These are phyloP conservation scores for Pristionchus arcanus DNA, from an alignment of 2,888 invertebrate species.

Conservation along the genomic window DNA sequence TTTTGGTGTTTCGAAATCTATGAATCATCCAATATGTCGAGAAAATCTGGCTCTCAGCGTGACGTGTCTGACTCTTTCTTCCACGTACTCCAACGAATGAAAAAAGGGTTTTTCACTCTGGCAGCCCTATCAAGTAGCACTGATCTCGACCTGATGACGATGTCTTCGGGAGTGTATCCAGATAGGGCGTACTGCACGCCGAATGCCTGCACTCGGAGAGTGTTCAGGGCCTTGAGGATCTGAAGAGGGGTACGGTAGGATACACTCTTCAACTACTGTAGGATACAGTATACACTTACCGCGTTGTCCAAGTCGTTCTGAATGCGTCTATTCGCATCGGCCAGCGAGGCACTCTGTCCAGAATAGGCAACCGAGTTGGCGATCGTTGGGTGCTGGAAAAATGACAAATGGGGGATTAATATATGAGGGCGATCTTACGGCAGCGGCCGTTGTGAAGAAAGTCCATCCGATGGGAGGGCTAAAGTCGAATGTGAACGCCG, in stretches of 20 bases:
- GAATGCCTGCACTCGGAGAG: slow-evolving; percentile 22
- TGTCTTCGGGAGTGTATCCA: slow-evolving; percentile 51
- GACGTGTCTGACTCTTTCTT: neutral
- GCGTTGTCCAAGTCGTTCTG: slow-evolving; percentile 56
- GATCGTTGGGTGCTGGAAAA: neutral
- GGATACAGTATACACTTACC: neutral
- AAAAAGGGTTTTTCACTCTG: neutral
- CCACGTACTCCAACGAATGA: too few relatives aligned
- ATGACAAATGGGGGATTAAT: neutral
- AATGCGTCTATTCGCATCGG: neutral
- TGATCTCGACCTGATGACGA: neutral
- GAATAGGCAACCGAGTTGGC: slow-evolving; percentile 3
- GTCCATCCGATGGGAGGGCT: slow-evolving; percentile 53
- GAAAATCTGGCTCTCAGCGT: too few relatives aligned
- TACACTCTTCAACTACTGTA: neutral
- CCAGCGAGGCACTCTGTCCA: slow-evolving; percentile 19
- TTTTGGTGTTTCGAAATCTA: neutral
- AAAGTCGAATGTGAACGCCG: slow-evolving; percentile 49
- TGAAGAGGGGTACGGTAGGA: neutral
- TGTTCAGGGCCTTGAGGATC: slow-evolving; percentile 52
- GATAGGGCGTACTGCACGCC: slow-evolving; percentile 11
- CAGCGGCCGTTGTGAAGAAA: slow-evolving; percentile 6
- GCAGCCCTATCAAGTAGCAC: neutral
- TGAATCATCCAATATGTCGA: too few relatives aligned
- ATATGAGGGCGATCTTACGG: neutral